phyloP scores from a whole-genome alignment of 2,113 vertebrate genomes.

The Myotis lucifugus region DNA sequence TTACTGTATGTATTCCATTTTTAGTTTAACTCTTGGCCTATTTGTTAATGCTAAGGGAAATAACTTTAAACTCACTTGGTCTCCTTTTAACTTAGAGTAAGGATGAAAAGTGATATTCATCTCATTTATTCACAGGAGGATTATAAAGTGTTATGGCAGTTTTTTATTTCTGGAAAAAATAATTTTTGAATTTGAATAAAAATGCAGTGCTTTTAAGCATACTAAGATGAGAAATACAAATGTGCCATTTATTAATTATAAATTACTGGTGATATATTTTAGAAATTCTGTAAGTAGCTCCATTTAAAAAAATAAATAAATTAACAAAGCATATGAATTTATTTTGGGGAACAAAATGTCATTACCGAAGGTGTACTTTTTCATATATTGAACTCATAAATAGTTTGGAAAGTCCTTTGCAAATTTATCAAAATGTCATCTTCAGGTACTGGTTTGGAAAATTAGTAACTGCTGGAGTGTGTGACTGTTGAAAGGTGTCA shows the following conservation, averaged over 20 bases:
- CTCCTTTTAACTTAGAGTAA: conserved; percentile 11
- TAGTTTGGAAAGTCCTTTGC: conserved; percentile 79
- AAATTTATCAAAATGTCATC: conserved; percentile 86
- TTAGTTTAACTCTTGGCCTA: neutral
- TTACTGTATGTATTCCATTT: neutral
- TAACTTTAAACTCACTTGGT: neutral
- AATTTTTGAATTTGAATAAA: conserved; percentile 20
- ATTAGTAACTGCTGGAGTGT: conserved; percentile 84
- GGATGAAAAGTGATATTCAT: neutral
- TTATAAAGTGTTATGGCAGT: neutral
- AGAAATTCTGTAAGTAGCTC: conserved; percentile 30
- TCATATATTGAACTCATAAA: conserved; percentile 80
- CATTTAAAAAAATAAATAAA: conserved; percentile 74
- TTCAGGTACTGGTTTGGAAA: conserved; percentile 84
- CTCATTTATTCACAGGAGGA: neutral
- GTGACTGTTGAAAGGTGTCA: conserved; percentile 82
- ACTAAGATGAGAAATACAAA: conserved; percentile 14
- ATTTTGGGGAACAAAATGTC: conserved; percentile 74
- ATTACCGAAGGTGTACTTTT: conserved; percentile 68
- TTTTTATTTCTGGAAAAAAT: neutral
- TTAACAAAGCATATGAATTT: conserved; percentile 61
- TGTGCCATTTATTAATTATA: conserved; percentile 18
- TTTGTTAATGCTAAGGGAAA: neutral
- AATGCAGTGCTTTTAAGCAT: neutral
- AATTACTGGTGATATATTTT: conserved; percentile 33